These are phyloP conservation scores for Dione juno DNA, from an alignment of 2,888 invertebrate species.

Conservation along the genomic window DNA sequence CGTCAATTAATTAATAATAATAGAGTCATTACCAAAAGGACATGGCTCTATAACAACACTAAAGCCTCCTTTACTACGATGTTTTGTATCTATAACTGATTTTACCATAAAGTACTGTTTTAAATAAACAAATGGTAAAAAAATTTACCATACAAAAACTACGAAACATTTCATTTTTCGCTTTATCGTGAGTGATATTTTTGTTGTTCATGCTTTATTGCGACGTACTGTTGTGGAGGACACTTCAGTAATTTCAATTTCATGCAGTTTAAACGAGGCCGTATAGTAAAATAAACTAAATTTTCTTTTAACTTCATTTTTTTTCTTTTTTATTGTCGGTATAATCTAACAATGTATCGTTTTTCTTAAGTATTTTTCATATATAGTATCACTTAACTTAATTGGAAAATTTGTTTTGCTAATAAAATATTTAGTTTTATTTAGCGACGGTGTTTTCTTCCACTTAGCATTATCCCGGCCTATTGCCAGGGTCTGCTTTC, in stretches of 20 bases:
- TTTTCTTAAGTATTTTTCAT: no score
- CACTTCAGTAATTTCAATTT: constrained; percentile 23
- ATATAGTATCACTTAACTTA: no score
- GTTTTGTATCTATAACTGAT: background rate
- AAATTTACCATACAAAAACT: constrained; percentile 4
- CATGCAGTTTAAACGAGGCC: constrained; percentile 14
- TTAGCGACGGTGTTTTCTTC: no score
- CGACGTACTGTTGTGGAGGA: constrained; percentile 12
- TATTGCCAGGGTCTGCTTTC: no score
- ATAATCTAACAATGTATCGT: background rate
- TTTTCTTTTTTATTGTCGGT: background rate
- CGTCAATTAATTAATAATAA: no score
- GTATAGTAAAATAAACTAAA: background rate
- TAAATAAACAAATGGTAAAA: background rate
- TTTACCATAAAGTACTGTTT: background rate
- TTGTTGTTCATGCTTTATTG: constrained; percentile 23
- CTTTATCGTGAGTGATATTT: constrained; percentile 12
- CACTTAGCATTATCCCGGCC: no score
- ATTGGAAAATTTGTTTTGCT: no score
- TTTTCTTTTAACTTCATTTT: background rate
- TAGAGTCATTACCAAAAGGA: no score
- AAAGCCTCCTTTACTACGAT: background rate
- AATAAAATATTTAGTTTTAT: no score
- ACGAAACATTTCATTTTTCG: constrained; percentile 14
- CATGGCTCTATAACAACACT: background rate